Evolutionary conservation across 2,113 vertebrate genomes (phyloP).

Genomic region (Geothlypis trichas): DNA sequence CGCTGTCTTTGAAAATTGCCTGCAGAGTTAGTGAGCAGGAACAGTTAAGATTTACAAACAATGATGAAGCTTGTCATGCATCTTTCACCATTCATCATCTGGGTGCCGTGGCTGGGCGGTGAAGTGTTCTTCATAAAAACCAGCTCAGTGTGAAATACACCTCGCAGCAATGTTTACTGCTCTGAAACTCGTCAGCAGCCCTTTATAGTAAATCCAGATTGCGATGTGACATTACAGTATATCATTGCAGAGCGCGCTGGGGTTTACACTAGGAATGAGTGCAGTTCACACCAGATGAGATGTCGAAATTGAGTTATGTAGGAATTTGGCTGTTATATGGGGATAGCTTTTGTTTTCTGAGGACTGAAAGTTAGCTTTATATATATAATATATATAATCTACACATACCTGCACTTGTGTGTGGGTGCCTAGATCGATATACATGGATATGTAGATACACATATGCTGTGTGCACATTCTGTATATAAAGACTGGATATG

Average conservation of each 20-base stretch:
- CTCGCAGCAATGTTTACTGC: constrained; percentile 98
- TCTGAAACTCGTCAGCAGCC: constrained; percentile 95
- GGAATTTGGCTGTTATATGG: constrained; percentile 90
- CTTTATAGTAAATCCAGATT: constrained; percentile 96
- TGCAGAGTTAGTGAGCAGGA: constrained; percentile 99
- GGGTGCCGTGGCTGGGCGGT: constrained; percentile 91
- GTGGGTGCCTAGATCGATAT: constrained; percentile 53
- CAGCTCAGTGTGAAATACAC: constrained; percentile 99
- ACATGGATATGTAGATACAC: background rate
- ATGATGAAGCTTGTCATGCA: constrained; percentile 99
- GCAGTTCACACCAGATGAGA: constrained; percentile 92
- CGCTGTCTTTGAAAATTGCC: constrained; percentile 99
- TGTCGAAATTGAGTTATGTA: constrained; percentile 95
- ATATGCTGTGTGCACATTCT: background rate
- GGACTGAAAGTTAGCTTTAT: constrained; percentile 84
- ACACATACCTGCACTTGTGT: constrained; percentile 61
- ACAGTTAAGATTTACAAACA: constrained; percentile 99
- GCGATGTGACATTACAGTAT: constrained; percentile 97
- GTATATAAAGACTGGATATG: background rate
- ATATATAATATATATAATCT: constrained; percentile 74
- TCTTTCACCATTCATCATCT: constrained; percentile 99
- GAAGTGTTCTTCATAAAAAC: constrained; percentile 99
- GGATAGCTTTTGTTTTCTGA: constrained; percentile 87
- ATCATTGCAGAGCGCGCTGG: constrained; percentile 87
- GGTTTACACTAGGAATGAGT: constrained; percentile 85